Evolutionary conservation across 2,888 invertebrate genomes (phyloP).

Genomic region (Platycnemis pennipes): DNA sequence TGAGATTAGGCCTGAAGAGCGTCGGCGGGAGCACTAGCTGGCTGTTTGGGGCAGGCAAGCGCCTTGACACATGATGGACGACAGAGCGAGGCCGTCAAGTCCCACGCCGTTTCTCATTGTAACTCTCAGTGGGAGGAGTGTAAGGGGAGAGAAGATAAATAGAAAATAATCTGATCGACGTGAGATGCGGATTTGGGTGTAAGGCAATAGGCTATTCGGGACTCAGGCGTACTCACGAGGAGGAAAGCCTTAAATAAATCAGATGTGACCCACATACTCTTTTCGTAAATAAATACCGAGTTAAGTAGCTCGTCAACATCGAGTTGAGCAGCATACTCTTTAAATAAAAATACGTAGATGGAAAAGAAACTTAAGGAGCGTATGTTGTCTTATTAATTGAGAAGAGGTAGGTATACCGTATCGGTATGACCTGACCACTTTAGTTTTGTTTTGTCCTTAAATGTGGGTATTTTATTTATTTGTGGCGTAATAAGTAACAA

Average conservation of each 20-base stretch:
- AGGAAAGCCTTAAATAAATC: not conserved
- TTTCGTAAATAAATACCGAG: too few relatives aligned
- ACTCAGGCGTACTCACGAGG: not conserved
- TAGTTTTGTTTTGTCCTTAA: too few relatives aligned
- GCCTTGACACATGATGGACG: constrained; percentile 30
- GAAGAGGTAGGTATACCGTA: too few relatives aligned
- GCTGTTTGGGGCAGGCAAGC: constrained; percentile 10
- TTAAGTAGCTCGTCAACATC: too few relatives aligned
- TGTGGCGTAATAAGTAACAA: too few relatives aligned
- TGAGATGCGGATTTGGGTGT: not conserved
- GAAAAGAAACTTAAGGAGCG: too few relatives aligned
- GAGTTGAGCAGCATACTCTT: too few relatives aligned
- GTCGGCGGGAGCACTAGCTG: not conserved
- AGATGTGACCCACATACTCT: not conserved
- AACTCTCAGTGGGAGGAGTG: not conserved
- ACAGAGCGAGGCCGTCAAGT: not conserved
- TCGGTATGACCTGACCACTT: too few relatives aligned
- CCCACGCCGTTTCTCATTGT: not conserved
- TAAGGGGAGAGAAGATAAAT: not conserved
- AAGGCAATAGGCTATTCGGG: not conserved
- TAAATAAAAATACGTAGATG: too few relatives aligned
- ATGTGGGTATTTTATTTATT: too few relatives aligned
- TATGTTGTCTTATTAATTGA: too few relatives aligned
- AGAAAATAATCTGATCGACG: not conserved
- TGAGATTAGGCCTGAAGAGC: not conserved